These are phyloP conservation scores for Amphipyra berbera DNA, from an alignment of 2,888 invertebrate species.

Conservation along the genomic window DNA sequence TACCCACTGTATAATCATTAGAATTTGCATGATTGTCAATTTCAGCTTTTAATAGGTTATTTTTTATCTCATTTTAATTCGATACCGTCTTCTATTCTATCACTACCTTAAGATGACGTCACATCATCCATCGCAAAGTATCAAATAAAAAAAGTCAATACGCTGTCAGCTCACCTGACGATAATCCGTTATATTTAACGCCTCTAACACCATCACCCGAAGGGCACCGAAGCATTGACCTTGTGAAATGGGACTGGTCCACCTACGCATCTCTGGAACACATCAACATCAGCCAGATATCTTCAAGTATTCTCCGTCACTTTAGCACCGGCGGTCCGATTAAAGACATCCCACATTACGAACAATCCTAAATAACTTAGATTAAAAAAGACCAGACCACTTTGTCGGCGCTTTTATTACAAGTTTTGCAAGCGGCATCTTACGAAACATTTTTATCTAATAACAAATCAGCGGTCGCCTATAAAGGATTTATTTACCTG, in stretches of 20 bases:
- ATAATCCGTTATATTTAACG: constrained; percentile 55
- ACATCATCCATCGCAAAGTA: constrained; percentile 13
- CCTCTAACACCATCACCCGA: constrained; percentile 27
- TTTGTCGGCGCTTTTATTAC: constrained; percentile 60
- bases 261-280: constrained; percentile 52
- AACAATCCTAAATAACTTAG: constrained; percentile 42
- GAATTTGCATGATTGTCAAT: not conserved
- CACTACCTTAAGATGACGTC: not conserved
- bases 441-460: constrained; percentile 61
- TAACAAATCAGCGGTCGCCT: constrained; percentile 61
- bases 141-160: constrained; percentile 43
- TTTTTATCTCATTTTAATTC: too few relatives aligned
- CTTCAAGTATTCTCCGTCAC: constrained; percentile 38
- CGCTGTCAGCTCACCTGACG: constrained; percentile 39
- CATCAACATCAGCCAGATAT: constrained; percentile 43
- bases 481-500: constrained; percentile 61
- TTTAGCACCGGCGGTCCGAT: constrained; percentile 37
- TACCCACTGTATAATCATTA: not conserved
- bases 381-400: constrained; percentile 42
- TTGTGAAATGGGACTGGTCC: constrained; percentile 51
- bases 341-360: constrained; percentile 50
- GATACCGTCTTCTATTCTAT: too few relatives aligned
- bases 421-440: constrained; percentile 56
- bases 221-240: constrained; percentile 48
- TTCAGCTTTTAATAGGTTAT: not conserved